phyloP scores from a whole-genome alignment of 2,113 vertebrate species.

The Lepus europaeus region DNA sequence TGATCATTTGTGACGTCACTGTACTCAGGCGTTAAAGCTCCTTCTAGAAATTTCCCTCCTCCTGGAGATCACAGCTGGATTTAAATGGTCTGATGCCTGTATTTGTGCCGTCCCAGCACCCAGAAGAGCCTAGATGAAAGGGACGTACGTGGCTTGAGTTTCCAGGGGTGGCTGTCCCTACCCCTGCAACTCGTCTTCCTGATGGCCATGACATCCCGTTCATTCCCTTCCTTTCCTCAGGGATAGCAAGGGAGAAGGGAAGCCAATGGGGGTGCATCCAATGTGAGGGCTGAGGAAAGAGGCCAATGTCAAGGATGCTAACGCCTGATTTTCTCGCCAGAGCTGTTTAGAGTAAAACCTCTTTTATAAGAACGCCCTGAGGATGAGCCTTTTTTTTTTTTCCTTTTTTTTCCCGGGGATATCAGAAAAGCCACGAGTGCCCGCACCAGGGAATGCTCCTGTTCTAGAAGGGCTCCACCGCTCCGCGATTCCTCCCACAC shows the following conservation, averaged over 20 bases:
- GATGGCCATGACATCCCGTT: slow-evolving; percentile 4
- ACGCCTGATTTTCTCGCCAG: slow-evolving; percentile 32
- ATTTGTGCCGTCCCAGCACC: background rate
- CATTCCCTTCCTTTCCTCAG: slow-evolving; percentile 15
- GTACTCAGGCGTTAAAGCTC: slow-evolving; percentile 60
- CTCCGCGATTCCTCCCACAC: slow-evolving; percentile 71
- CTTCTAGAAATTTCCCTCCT: slow-evolving; percentile 48
- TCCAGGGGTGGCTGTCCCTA: background rate
- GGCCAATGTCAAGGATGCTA: slow-evolving; percentile 1
- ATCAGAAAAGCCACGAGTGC: slow-evolving; percentile 56
- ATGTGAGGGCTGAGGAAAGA: background rate
- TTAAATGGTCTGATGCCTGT: background rate
- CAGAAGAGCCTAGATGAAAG: background rate
- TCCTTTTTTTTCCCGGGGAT: no score
- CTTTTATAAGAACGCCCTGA: slow-evolving; percentile 31
- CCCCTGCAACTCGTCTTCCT: slow-evolving; percentile 21
- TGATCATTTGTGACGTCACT: slow-evolving; percentile 11
- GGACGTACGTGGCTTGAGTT: background rate
- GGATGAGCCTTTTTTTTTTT: background rate
- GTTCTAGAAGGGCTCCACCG: slow-evolving; percentile 65
- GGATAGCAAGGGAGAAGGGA: slow-evolving; percentile 23
- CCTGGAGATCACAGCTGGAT: slow-evolving; percentile 23
- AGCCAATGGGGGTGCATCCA: background rate
- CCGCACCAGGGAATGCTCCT: slow-evolving; percentile 65
- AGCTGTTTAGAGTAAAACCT: slow-evolving; percentile 29